Base-by-base conservation (phyloP, 2,797 vertebrate species). In the Poecilia velifera region DNA sequence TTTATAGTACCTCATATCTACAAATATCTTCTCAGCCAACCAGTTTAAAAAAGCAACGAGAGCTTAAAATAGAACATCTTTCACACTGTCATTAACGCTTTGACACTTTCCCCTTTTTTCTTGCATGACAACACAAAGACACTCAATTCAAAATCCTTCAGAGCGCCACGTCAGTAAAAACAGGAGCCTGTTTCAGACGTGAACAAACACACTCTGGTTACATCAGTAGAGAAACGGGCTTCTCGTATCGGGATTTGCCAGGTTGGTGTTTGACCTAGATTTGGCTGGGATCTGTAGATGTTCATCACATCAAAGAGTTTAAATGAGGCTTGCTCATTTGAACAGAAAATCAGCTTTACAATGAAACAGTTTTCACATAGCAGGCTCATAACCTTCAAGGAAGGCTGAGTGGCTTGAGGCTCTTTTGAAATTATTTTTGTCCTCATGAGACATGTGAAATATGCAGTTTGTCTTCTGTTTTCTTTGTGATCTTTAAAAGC, bases 81-180 rank as follows among this genome's bases (percentile, higher is more conserved):
- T 72, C 83, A 82, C 76, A 28, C 80, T 82, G 85, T 83, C 82
- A 80, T 74, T 74, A 70, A 46, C 46, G 74, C 70, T 73, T 68
- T 46, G 73, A 84, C 78, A 77, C 16, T 34, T 76, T 59, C 20
- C 16, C 9, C 20, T 22, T 51, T 68, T 7, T 57, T 36, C 39
- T 51, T 25, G 55, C 34, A 45, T 46, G 46, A 72, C 18, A 62
- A 72, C 10, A 73, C 82, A 83, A 20, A 77, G 25, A 78, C 31
- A 41, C 46, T 68, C 46, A 76, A 20, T 22, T 22, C 77, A 91
- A 89, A 90, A 93, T 89, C 83, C 91, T 93, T 93, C 88, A 93
- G 93, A 93, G 92, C 86, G 84, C 90, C 92, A 82, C 93, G 92
- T 93, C 90, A 91, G 91, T 86, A 88, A 90, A 85, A 41, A 39